A percentile compares a stretch with the other conserved stretches of the same genome.
Conservation (phyloP, 2,797 vertebrate species). For the Chromis chromis region DNA sequence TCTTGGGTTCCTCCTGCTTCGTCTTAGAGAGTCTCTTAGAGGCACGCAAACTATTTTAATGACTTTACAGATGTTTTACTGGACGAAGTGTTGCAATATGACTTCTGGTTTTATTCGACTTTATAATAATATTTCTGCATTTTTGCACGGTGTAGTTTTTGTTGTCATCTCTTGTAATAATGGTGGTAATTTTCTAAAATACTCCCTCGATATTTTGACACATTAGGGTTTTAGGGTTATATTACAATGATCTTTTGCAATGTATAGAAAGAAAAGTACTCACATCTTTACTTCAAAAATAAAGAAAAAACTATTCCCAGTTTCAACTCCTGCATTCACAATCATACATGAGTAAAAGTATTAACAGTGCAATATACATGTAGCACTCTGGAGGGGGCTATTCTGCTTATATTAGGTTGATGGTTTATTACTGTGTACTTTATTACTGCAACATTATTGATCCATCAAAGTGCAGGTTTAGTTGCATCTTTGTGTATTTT, state of each 20-base stretch:
- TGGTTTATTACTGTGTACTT: background rate
- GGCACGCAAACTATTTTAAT: background rate
- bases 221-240: background rate
- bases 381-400: background rate
- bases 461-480: background rate
- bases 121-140: too few species aligned
- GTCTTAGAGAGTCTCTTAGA: constrained; percentile 16
- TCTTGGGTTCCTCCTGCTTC: constrained; percentile 29
- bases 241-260: background rate
- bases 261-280: background rate
- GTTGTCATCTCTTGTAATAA: background rate
- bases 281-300: background rate
- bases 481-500: background rate
- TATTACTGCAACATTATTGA: background rate
- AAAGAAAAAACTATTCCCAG: background rate
- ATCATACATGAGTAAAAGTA: background rate
- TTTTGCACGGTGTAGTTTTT: background rate
- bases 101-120: background rate
- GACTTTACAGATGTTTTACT: background rate
- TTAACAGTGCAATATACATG: background rate
- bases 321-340: background rate
- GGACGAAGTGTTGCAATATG: too few species aligned
- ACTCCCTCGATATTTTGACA: background rate
- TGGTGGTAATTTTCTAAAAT: background rate
- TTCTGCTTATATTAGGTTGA: background rate